phyloP scores from a whole-genome alignment of 2,113 vertebrate species.

The Blennius ocellaris region DNA sequence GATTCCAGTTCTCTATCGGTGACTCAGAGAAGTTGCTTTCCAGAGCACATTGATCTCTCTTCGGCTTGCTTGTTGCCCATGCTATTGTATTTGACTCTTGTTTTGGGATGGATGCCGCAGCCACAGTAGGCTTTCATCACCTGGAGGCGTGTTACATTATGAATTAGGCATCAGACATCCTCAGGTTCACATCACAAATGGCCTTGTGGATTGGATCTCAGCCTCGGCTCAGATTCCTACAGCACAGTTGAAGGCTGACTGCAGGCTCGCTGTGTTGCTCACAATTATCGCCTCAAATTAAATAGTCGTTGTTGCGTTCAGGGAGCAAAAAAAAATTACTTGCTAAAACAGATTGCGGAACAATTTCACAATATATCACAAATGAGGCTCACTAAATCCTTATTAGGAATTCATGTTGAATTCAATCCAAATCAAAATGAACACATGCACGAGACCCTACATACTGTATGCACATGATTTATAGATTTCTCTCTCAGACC shows the following conservation, averaged over 20 bases:
- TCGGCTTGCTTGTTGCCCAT: slow-evolving; percentile 25
- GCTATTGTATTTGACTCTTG: slow-evolving; percentile 41
- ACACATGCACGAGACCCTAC: not conserved
- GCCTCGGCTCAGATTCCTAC: slow-evolving; percentile 45
- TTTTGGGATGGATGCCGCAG: slow-evolving; percentile 33
- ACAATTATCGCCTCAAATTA: slow-evolving; percentile 35
- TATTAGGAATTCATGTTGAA: slow-evolving; percentile 26
- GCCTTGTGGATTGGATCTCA: slow-evolving; percentile 61
- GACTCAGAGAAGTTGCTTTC: not conserved
- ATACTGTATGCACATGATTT: slow-evolving; percentile 17
- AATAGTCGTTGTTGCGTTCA: slow-evolving; percentile 3
- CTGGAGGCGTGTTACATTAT: slow-evolving; percentile 59
- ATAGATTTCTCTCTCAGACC: not conserved
- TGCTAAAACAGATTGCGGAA: not conserved
- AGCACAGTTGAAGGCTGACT: slow-evolving; percentile 20
- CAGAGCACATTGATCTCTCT: slow-evolving; percentile 28
- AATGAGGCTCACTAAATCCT: slow-evolving; percentile 1
- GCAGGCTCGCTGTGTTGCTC: slow-evolving; percentile 18
- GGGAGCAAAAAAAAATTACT: slow-evolving; percentile 5
- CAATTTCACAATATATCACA: slow-evolving; percentile 14
- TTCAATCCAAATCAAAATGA: slow-evolving; percentile 17
- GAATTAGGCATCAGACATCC: slow-evolving; percentile 56
- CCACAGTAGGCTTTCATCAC: slow-evolving; percentile 17
- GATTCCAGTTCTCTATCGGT: slow-evolving; percentile 7
- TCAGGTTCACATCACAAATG: slow-evolving; percentile 44